Percentiles rank a stretch among this genome's conserved stretches.
phyloP scores from a whole-genome alignment of 2,113 vertebrate genomes.

The Apteryx owenii region DNA sequence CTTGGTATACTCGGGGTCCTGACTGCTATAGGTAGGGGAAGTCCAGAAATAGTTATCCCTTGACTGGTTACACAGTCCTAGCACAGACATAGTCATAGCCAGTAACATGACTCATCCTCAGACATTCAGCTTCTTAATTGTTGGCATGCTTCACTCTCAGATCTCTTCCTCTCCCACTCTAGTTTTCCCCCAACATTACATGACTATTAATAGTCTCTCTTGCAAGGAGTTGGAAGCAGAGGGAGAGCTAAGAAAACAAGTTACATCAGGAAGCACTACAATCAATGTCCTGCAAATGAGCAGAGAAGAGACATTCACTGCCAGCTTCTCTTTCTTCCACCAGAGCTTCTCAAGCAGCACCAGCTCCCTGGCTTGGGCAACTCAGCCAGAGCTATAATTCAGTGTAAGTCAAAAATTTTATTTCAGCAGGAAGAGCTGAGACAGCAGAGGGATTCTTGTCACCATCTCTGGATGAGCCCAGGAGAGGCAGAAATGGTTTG shows the following conservation, averaged over 20 bases:
- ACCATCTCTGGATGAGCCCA: conserved; percentile 1
- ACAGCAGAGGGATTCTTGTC: conserved; percentile 52
- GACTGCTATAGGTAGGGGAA: rapidly evolving
- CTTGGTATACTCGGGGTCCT: neutral
- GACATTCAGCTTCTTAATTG: neutral
- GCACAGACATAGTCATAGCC: neutral
- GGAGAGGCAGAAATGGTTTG: conserved; percentile 49
- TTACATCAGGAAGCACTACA: neutral
- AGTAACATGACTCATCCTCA: neutral
- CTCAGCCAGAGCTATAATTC: neutral
- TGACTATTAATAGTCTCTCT: neutral
- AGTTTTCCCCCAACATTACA: neutral
- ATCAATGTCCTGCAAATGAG: neutral
- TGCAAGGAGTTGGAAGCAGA: neutral
- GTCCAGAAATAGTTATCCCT: neutral
- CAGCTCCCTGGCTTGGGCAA: neutral
- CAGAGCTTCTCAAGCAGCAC: neutral
- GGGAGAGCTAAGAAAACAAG: neutral
- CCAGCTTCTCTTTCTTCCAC: neutral
- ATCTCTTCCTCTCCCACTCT: neutral
- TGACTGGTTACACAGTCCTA: neutral
- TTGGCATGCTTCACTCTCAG: neutral
- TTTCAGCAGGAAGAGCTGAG: conserved; percentile 51
- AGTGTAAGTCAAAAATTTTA: neutral
- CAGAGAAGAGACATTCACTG: neutral